These are phyloP conservation scores for Hermaeophaga mercurialis DNA, from an alignment of 2,888 invertebrate species.

Conservation along the genomic window DNA sequence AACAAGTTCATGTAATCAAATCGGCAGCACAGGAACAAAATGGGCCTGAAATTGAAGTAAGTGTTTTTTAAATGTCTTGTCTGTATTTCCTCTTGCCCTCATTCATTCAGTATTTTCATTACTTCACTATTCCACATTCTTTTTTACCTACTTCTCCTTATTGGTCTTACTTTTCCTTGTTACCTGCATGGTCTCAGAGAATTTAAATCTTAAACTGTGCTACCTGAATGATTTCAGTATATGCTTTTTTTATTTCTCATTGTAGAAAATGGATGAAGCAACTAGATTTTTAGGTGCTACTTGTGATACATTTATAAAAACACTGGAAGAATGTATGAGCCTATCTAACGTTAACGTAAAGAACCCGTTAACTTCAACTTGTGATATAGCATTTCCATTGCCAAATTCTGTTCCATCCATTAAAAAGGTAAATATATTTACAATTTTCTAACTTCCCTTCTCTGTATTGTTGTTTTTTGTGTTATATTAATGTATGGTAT, in stretches of 20 bases:
- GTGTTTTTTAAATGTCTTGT: too few relatives aligned
- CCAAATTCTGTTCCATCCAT: constrained; percentile 43
- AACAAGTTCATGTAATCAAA: constrained; percentile 79
- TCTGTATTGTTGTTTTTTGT: background rate
- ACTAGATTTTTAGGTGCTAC: constrained; percentile 76
- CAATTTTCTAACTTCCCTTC: background rate
- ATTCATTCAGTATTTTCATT: too few relatives aligned
- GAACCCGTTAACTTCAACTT: constrained; percentile 40
- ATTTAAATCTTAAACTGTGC: background rate
- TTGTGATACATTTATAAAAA: constrained; percentile 83
- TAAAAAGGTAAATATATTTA: constrained; percentile 39
- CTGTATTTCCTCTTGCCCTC: too few relatives aligned
- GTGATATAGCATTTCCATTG: constrained; percentile 44
- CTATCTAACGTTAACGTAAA: constrained; percentile 56
- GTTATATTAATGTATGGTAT: background rate
- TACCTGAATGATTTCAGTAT: background rate
- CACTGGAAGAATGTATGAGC: constrained; percentile 80
- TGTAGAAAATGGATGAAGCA: constrained; percentile 74
- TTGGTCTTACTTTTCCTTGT: too few relatives aligned
- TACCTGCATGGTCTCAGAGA: too few relatives aligned
- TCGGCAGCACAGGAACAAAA: constrained; percentile 62
- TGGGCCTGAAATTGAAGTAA: constrained; percentile 57
- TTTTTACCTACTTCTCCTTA: too few relatives aligned
- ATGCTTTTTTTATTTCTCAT: constrained; percentile 36
- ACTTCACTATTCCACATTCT: too few relatives aligned